Evolutionary conservation across 1,140 invertebrate species (phyloP).

Genomic region (Tetramorium simillimum): DNA sequence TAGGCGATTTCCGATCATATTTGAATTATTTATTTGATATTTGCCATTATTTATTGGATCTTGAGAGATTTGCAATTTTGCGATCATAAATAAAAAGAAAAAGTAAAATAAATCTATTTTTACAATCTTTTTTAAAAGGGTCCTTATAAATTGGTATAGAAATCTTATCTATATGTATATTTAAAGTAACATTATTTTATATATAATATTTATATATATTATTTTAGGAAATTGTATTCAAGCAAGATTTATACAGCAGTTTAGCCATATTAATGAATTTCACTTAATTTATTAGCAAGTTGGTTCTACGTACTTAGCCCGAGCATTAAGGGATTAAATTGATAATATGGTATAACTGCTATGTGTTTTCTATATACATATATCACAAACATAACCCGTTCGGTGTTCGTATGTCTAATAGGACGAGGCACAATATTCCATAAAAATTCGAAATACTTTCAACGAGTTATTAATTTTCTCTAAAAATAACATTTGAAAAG

Average conservation of each 20-base stretch:
- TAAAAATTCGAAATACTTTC: background rate
- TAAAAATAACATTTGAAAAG: background rate
- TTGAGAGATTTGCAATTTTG: background rate
- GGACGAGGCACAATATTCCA: background rate
- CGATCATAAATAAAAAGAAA: background rate
- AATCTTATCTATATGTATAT: no score
- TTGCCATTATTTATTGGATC: background rate
- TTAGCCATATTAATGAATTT: constrained; percentile 25
- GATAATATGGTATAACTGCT: background rate
- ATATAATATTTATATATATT: background rate
- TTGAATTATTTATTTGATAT: background rate
- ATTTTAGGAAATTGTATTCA: background rate
- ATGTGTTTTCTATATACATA: background rate
- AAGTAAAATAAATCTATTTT: background rate
- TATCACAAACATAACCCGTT: background rate
- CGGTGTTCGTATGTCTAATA: background rate
- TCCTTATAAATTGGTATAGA: background rate
- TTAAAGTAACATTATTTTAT: background rate
- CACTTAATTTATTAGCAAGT: constrained; percentile 25
- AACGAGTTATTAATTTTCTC: background rate
- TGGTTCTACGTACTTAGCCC: background rate
- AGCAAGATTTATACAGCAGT: background rate
- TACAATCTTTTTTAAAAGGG: background rate
- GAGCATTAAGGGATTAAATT: constrained; percentile 13
- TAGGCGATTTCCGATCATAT: background rate